A percentile compares a stretch with the other conserved stretches of the same genome.
phyloP scores from a whole-genome alignment of 2,888 invertebrate genomes.

The Habrosyne pyritoides region DNA sequence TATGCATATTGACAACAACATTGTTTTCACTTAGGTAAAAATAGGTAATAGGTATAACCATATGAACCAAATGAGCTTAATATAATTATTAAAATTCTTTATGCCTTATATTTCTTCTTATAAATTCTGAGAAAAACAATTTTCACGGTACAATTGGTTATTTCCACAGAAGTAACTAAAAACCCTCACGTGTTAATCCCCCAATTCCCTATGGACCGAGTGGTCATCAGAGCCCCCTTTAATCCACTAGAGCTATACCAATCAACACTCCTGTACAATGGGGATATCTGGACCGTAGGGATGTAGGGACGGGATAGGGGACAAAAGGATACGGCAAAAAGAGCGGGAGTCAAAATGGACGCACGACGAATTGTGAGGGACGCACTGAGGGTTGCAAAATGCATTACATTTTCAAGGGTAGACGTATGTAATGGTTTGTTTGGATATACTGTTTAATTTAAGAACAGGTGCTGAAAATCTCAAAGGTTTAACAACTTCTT shows the following conservation, averaged over 20 bases:
- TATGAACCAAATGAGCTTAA: no score
- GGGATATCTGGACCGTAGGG: slow-evolving; percentile 45
- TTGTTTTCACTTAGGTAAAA: no score
- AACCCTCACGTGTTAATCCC: slow-evolving; percentile 61
- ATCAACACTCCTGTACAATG: slow-evolving; percentile 70
- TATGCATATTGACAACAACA: no score
- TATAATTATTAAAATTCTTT: no score
- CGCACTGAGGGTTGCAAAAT: slow-evolving; percentile 17
- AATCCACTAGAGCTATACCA: slow-evolving; percentile 76
- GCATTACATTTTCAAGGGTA: slow-evolving; percentile 14
- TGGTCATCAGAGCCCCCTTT: slow-evolving; percentile 70
- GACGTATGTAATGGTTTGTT: slow-evolving; percentile 5
- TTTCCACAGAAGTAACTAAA: neutral
- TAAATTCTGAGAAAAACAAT: no score
- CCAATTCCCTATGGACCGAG: slow-evolving; percentile 63
- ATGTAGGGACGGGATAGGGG: slow-evolving; percentile 28
- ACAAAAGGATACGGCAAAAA: slow-evolving; percentile 23
- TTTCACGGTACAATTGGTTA: neutral
- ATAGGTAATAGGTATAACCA: no score
- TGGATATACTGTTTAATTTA: neutral
- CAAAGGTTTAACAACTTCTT: no score
- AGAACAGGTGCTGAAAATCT: neutral
- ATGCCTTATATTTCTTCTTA: no score
- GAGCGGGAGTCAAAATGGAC: slow-evolving; percentile 46
- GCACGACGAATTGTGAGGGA: slow-evolving; percentile 46